Base-by-base conservation (phyloP, 2,797 vertebrate genomes). In the Labroides dimidiatus region DNA sequence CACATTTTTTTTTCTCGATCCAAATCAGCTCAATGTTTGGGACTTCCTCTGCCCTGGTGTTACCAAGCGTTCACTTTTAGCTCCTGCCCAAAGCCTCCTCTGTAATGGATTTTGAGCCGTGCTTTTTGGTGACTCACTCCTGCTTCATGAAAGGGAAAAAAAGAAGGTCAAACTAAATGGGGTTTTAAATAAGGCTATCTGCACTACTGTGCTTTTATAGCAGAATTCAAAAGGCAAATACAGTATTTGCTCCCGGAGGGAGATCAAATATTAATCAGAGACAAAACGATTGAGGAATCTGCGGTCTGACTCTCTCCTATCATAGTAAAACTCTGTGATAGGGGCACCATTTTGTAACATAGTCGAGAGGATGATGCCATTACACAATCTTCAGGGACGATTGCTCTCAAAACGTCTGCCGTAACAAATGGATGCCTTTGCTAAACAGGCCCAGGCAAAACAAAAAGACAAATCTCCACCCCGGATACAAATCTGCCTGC, bases 101-200 rank as follows among this genome's bases (percentile, higher is more conserved):
- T 68, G 82, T 87, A 84, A 87, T 89, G 65, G 68, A 84, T 84
- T 90, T 81, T 85, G 69, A 89, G 75, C 45, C 45, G 15, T 68
- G 61, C 78, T 84, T 75, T 85, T 76, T 64, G 55, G 77, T 90
- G 86, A 90, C 86, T 92, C 87, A 90, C 87, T 78, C 58, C 51
- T 68, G 77, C 68, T 72, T 72, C 37, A 66, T 81, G 70, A 79
- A 82, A 76, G 77, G 66, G 27, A 27, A 78, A 85, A 85, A 85
- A 86, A 76, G 81, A 89, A 77, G 87, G 87, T 84, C 87, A 87
- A 64, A 90, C 84, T 82, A 86, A 83, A 91, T 72, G 68, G 66
- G 79, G 77, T 87, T 89, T 91, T 89, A 75, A 72, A 82, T 79
- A 71, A 82, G 79, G 72, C 68, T 75, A 71, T 87, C 68, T 69